Conservation (phyloP, 2,888 invertebrate species). For the Hemicrepidius hirtus region DNA sequence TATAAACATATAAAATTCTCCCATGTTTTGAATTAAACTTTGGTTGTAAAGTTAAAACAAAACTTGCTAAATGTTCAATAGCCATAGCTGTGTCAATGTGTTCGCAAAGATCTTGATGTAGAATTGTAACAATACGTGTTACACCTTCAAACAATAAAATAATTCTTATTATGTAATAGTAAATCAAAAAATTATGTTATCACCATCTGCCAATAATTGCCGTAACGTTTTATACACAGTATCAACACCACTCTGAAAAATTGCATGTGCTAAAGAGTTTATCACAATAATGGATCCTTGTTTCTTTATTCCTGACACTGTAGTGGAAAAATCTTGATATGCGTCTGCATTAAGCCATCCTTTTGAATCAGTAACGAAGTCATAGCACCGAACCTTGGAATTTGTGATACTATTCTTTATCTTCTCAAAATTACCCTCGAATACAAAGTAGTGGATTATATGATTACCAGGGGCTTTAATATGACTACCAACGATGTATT, state of each 20-base stretch:
- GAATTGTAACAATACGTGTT: constrained; percentile 62
- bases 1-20: constrained; percentile 69
- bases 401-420: constrained; percentile 44
- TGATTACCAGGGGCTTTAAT: constrained; percentile 54
- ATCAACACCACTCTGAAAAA: constrained; percentile 62
- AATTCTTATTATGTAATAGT: constrained; percentile 21
- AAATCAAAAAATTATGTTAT: constrained; percentile 65
- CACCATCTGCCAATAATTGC: constrained; percentile 63
- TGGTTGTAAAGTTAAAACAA: constrained; percentile 67
- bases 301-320: constrained; percentile 52
- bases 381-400: constrained; percentile 53
- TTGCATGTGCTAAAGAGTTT: constrained; percentile 66
- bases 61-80: constrained; percentile 72
- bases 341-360: constrained; percentile 51
- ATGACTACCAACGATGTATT: constrained; percentile 62
- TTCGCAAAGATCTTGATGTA: constrained; percentile 74
- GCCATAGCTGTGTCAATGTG: constrained; percentile 69
- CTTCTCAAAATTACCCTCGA: constrained; percentile 62
- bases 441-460: constrained; percentile 64
- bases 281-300: constrained; percentile 62
- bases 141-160: constrained; percentile 59
- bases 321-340: constrained; percentile 52
- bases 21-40: constrained; percentile 67
- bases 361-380: constrained; percentile 61
- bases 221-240: constrained; percentile 63